phyloP scores from a whole-genome alignment of 2,888 invertebrate genomes.

The Lumbricus terrestris region DNA sequence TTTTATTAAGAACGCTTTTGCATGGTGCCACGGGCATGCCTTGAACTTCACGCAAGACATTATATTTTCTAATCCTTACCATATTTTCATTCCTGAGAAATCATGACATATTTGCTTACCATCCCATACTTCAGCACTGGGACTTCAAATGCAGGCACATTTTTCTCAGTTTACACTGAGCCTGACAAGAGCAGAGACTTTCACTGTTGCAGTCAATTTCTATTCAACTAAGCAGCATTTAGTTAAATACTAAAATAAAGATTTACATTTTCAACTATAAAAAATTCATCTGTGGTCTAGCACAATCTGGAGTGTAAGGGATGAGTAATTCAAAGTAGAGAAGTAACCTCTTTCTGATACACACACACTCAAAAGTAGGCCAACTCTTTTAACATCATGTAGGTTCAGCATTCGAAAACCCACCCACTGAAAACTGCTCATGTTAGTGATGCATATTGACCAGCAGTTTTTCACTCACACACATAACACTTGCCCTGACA shows the following conservation, averaged over 20 bases:
- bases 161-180: background rate
- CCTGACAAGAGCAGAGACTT: background rate
- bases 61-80: background rate
- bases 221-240: background rate
- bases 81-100: background rate
- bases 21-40: background rate
- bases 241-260: background rate
- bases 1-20: background rate
- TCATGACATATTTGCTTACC: background rate
- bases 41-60: background rate
- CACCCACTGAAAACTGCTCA: background rate
- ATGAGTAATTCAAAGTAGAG: background rate
- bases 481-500: background rate
- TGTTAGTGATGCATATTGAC: background rate
- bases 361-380: background rate
- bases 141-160: background rate
- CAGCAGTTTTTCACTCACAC: constrained; percentile 3
- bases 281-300: background rate
- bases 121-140: background rate
- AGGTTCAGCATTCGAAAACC: background rate
- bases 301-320: background rate
- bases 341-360: background rate
- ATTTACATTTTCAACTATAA: background rate
- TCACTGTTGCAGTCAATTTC: background rate
- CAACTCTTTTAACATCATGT: background rate